Evolutionary conservation across 2,888 invertebrate genomes (phyloP), one percentile per base, ranked within the genome.

Genomic region (Napeogenes sylphis): DNA sequence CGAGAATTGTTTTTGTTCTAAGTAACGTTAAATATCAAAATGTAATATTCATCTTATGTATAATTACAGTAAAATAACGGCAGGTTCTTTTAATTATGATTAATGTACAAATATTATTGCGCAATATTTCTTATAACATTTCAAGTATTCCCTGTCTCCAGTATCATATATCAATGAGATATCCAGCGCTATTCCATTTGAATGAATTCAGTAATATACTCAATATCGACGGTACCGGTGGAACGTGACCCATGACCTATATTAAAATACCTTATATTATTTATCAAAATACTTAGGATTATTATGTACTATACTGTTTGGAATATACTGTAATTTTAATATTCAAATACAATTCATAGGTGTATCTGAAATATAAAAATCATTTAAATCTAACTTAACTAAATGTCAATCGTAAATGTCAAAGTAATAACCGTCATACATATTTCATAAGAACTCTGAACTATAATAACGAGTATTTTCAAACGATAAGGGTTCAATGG

Each of bases 401-500:
- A 1, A 21, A 21, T 21, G 21, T 21, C 21, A 21, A 21, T 21
- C 21, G 21, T 21, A 21, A 21, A 21, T 21, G 21, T 21, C 21
- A 51, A 30, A 30, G 10, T 12, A 51, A 30, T 10, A 30, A 51
- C 6, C 30, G 30, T 2, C 6, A 30, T 10, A 10, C 10, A 51
- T 6, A 30, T 51, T 51, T 51, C 51, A 51, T 51, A 51, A 51
- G 10, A 30, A 51, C 30, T 51, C 21, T 4, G 10, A 21, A 51
- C n/a, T 51, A 30, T 51, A 56, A 60, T 47, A 55, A 46, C 21
- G 46, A 33, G 47, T 14, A 55, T 56, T 38, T 61, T 55, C 47
- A 46, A 53, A 42, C 61, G 53, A 61, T 56, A 61, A 61, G 45
- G 54, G 57, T 57, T 53, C 54, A 57, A 61, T 45, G 55, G 62